Base-by-base conservation (phyloP, 2,113 vertebrate species). In the Collichthys lucidus region DNA sequence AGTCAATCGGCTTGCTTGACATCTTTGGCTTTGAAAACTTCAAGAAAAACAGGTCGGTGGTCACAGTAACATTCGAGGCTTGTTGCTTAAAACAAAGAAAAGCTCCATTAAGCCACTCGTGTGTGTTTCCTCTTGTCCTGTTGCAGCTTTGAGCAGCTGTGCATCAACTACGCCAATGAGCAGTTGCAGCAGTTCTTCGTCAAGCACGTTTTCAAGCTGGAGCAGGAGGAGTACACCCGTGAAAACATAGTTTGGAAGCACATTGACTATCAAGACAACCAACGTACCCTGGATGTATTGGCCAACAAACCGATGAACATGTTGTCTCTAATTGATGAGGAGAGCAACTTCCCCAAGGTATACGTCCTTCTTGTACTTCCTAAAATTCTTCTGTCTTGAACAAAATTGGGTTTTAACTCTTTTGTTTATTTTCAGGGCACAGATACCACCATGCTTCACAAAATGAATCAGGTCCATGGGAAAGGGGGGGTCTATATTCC, bases 11-110 rank as follows among this genome's bases (percentile, higher is more conserved):
- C 40, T 92, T 99, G 42, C 92, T 99, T 22, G 98, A 99, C 84
- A 99, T 99, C 93, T 99, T 99, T 85, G 98, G 98, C 31, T 99
- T 99, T 95, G 98, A 99, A 94, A 98, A 99, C 89, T 99, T 99
- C 86, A 93, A 76, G n/a, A 96, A 94, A 69, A 99, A 99, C 92
- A 99, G 98, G 98, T 99, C 91, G 8, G 65, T 17, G 4, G 62
- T 63, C 11, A 1, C 16, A 44, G 1, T 17, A 8, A 0, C 17
- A 47, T 60, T 7, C 12, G 24, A 57, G 19, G 26, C 53, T 0
- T 15, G 12, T 47, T 49, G 2, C 47, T 60, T n/a, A 19, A 19
- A 2, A 26, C 10, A 75, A 11, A 53, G 29, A 10, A 24, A 1
- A 61, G 7, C 31, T 35, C 31, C 31, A 17, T 59, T 64, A 4